Conservation (phyloP, 2,797 vertebrate genomes). For the Xiphorhynchus erythropygius region DNA sequence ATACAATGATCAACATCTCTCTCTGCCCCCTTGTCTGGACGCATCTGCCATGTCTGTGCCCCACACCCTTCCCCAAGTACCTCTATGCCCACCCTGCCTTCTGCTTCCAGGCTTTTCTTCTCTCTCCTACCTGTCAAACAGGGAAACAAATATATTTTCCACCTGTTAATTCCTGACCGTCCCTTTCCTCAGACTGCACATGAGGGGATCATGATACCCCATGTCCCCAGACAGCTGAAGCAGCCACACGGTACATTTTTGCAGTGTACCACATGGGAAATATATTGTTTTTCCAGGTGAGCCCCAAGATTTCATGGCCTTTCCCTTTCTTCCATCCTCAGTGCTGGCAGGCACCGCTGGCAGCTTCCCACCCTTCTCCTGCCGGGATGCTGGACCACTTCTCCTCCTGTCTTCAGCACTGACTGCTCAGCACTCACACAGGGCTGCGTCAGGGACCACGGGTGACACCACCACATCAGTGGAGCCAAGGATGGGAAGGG, state of each 20-base stretch:
- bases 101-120: conserved; percentile 5
- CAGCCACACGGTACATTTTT: neutral
- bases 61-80: neutral
- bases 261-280: neutral
- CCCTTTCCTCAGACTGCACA: neutral
- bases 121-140: neutral
- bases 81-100: neutral
- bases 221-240: neutral
- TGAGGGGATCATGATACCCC: neutral
- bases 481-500: neutral
- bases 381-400: neutral
- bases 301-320: neutral
- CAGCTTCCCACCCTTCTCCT: neutral
- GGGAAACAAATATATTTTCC: neutral
- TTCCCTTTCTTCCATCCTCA: neutral
- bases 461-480: neutral
- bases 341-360: accelerated
- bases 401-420: neutral
- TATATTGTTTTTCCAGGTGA: neutral
- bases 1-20: neutral
- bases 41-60: neutral
- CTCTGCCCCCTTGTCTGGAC: neutral
- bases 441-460: neutral
- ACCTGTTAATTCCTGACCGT: neutral
- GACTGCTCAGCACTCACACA: neutral